Evolutionary conservation across 2,888 invertebrate genomes (phyloP).

Genomic region (Seira musarum): DNA sequence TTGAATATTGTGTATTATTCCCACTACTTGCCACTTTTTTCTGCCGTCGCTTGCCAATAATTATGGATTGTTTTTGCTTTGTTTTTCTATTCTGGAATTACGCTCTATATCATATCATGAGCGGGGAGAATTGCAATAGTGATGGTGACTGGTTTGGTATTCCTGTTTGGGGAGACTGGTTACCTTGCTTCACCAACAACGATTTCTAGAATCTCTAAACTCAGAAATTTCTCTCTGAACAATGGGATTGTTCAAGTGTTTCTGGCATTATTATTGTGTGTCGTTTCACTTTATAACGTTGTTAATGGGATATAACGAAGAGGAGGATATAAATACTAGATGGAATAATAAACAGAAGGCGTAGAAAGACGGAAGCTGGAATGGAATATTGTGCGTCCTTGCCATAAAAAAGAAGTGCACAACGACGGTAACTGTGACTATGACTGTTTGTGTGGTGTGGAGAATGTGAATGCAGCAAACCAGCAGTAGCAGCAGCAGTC

Average conservation of each 20-base stretch:
- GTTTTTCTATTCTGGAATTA: no score
- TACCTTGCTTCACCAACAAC: background rate
- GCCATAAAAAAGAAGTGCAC: background rate
- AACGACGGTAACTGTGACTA: no score
- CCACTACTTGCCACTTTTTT: no score
- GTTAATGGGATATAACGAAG: slow-evolving; percentile 12
- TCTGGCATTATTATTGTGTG: slow-evolving; percentile 12
- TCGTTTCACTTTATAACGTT: slow-evolving; percentile 8
- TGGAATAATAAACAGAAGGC: slow-evolving; percentile 5
- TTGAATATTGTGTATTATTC: no score
- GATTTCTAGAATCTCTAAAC: no score
- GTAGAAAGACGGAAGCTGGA: slow-evolving; percentile 7
- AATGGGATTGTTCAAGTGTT: slow-evolving; percentile 4
- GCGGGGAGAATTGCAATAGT: background rate
- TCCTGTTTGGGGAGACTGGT: background rate
- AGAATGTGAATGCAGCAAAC: background rate
- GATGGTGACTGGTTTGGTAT: background rate
- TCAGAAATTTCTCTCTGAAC: background rate
- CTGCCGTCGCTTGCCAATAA: no score
- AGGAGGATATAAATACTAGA: background rate
- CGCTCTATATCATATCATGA: background rate
- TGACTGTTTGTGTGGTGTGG: background rate
- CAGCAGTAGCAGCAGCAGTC: no score
- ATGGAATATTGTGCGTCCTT: background rate
- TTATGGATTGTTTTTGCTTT: no score